Percentiles rank a stretch among this genome's conserved stretches.
phyloP scores from a whole-genome alignment of 92 coral and sea anemone genomes.

The Epizoanthus scotinus region DNA sequence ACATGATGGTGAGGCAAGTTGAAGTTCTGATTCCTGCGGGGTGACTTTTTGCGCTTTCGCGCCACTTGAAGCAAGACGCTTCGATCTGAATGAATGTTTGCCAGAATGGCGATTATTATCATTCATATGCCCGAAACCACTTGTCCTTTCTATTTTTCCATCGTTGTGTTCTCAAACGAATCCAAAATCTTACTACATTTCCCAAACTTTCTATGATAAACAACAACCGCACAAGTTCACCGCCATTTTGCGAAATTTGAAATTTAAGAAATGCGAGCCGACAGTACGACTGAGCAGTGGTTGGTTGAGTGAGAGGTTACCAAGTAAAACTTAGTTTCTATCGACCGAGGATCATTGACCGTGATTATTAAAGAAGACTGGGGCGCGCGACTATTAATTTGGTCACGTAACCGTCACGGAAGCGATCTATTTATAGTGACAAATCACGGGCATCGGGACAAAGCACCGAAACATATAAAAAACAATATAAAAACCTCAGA shows the following conservation, averaged over 20 bases:
- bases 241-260: conserved; percentile 24
- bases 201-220: not conserved
- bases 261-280: conserved; percentile 26
- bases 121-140: conserved; percentile 11
- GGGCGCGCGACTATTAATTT: too few species aligned
- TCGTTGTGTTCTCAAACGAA: not conserved
- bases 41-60: conserved; percentile 10
- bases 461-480: too few species aligned
- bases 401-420: too few species aligned
- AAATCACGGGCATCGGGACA: too few species aligned
- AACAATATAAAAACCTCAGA: too few species aligned
- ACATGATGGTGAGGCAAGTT: conserved; percentile 12
- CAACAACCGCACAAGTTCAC: not conserved
- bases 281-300: conserved; percentile 26
- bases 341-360: too few species aligned
- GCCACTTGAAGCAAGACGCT: conserved; percentile 35
- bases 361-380: too few species aligned
- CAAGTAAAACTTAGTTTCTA: too few species aligned
- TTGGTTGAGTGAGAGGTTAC: conserved; percentile 9
- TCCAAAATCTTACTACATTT: not conserved
- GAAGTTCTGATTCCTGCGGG: not conserved
- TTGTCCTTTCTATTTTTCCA: not conserved
- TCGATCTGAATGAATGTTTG: conserved; percentile 13
- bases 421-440: too few species aligned
- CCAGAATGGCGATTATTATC: conserved; percentile 7